Evolutionary conservation across 2,797 vertebrate species (phyloP), one percentile per base, ranked within the genome.

Genomic region (Myiotriccus ornatus): DNA sequence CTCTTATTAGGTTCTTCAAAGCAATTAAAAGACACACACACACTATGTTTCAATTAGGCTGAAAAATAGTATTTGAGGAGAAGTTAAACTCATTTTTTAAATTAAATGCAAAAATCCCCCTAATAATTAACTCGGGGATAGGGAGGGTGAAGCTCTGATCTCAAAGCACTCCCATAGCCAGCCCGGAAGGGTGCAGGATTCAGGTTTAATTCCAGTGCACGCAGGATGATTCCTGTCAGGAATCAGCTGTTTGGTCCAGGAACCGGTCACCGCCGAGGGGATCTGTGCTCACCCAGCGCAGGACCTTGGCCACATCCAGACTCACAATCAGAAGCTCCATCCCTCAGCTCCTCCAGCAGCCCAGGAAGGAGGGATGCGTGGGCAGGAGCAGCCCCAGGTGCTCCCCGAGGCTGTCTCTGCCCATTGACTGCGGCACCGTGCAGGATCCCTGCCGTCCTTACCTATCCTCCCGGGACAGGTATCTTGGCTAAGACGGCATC

Each of bases 1-100:
- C 76, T 53, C 68, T 92, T 56, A 87, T 14, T 64, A 79, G 22
- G 39, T 44, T 91, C 76, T 89, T 86, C 87, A 92, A 80, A 96
- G 89, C 84, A 77, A 71, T 89, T 83, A 89, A 41, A 41, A 93
- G 28, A 44, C 35, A 43, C 55, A 20, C 17, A 75, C 28, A 46
- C 13, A 16, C 43, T 34, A 60, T 18, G 34, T 59, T 87, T 93
- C 90, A 83, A 52, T 91, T 83, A 85, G 68, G 37, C 10, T 86
- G 47, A 70, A 94, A 93, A 95, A 80, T 44, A 90, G 10, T 47
- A 74, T 85, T 64, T 60, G 69, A 88, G 47, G 69, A 32, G 18
- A 90, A 84, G 69, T 84, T 84, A 88, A 90, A 75, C 22, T 87
- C 0, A 30, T 89, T 93, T 90, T 90, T 70, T 34, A 52, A 80